Base-by-base conservation (phyloP, 1,140 invertebrate genomes). In the Papilio glaucus region DNA sequence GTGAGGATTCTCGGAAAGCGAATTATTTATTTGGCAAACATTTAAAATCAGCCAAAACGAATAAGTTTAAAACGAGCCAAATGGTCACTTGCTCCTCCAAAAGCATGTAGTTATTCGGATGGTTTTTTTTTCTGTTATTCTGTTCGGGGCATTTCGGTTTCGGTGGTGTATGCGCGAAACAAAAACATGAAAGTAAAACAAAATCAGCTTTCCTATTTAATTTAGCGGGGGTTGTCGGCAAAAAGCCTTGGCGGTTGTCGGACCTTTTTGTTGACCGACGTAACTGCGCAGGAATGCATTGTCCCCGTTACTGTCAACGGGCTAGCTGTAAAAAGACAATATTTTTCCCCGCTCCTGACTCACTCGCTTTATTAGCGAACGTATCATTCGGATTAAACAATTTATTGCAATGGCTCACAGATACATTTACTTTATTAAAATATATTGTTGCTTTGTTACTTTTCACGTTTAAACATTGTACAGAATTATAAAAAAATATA, bases 201-300 rank as follows among this genome's bases (percentile, higher is more conserved):
- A 88, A 90, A 90, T 88, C 85, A 83, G 83, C 83, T 87, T 81
- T 83, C 83, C 85, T 87, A 85, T 90, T 89, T 89, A 90, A 91
- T 91, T 92, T 92, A 87, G 86, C 87, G 82, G 84, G 81, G 82
- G 86, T 80, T 83, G 82, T 84, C 78, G 79, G 83, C 84, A 92
- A 92, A 91, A 91, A 92, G 85, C 77, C 77, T 78, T 82, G 74
- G 81, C 80, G 80, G 80, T 77, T 79, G 85, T 85, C 84, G 82
- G 78, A 80, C 82, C 81, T 87, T 88, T 91, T 90, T 89, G 85
- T 86, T 85, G 88, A 82, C 79, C 83, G 80, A 89, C 86, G 83
- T 88, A 87, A 87, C 86, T 84, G 82, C 82, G 77, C 77, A 77
- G 87, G 87, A 90, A 90, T 91, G 87, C 87, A 92, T 90, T 92